Evolutionary conservation across 2,113 vertebrate species (phyloP), one percentile per base, ranked within the genome.

Genomic region (Hipposideros armiger): DNA sequence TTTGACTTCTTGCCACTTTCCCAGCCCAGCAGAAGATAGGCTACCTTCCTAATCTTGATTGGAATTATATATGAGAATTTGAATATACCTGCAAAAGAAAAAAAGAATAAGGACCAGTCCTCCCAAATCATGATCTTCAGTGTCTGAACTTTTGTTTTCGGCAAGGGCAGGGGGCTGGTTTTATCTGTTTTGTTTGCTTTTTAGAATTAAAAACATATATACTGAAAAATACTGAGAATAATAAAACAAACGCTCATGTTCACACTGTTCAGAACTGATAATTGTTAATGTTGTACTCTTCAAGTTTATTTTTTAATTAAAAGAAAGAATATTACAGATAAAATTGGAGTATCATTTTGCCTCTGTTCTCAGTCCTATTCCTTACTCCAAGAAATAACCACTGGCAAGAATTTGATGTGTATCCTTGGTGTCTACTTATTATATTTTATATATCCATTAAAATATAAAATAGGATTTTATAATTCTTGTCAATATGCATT

Each of bases 1-100:
- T 98, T 96, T 98, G 97, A 98, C 64, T 26, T 97, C 97, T 93
- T 76, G 40, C 97, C 97, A 97, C 95, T 98, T 98, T 99, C 98
- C 98, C 98, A 98, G 98, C 96, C 97, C 73, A 87, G 92, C 92
- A 95, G 96, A 96, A 94, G 93, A 88, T 97, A 85, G 89, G 69
- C 97, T 96, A 36, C 93, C 90, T 96, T 93, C 95, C 95, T 87
- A 32, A 95, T 95, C 89, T 95, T 2, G 76, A 97, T 72, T 3
- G 26, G 45, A 97, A 93, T 14, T 47, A 62, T 66, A 60, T 20
- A 42, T n/a, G 40, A 74, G 82, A 32, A 52, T 94, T 77, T 70
- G 77, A 87, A 67, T 91, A 40, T 58, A 58, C 50, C 72, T 30
- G 47, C 84, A 56, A 73, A 90, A 95, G 73, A 92, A 77, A 88